These are phyloP conservation scores for Aphaenogaster rudis DNA, from an alignment of 1,140 invertebrate genomes.

Conservation along the genomic window DNA sequence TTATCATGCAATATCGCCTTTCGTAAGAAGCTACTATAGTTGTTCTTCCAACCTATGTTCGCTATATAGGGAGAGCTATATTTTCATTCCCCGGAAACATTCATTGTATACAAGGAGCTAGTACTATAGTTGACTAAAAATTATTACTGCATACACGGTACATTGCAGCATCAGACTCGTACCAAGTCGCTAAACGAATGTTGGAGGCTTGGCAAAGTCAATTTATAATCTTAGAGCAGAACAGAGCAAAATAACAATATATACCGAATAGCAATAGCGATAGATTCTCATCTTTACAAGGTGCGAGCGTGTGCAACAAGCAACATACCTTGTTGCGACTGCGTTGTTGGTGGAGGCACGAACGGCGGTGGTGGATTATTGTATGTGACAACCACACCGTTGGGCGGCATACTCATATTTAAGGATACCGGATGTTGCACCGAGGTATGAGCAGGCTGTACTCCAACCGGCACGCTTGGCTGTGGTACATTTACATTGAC, in stretches of 20 bases:
- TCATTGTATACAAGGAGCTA: not conserved
- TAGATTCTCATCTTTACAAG: not conserved
- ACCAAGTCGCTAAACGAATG: not conserved
- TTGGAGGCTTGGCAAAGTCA: not conserved
- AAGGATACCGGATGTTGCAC: conserved; percentile 83
- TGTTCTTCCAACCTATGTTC: not conserved
- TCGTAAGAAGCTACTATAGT: not conserved
- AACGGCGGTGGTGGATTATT: conserved; percentile 85
- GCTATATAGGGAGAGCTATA: not conserved
- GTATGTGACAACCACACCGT: conserved; percentile 84
- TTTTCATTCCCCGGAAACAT: not conserved
- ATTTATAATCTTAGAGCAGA: not conserved
- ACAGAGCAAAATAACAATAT: not conserved
- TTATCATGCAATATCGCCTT: not conserved
- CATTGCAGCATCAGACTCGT: not conserved
- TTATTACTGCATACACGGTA: not conserved
- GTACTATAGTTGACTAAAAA: not conserved
- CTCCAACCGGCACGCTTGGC: conserved; percentile 83
- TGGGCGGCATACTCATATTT: conserved; percentile 84
- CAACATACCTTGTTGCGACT: conserved; percentile 78
- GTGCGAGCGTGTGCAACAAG: not conserved
- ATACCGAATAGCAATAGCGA: not conserved
- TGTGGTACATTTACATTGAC: conserved; percentile 82
- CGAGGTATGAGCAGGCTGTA: conserved; percentile 80
- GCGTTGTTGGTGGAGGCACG: conserved; percentile 82